These are phyloP conservation scores for Drosophila tanythrix DNA, from an alignment of 2,888 invertebrate species.

Conservation along the genomic window DNA sequence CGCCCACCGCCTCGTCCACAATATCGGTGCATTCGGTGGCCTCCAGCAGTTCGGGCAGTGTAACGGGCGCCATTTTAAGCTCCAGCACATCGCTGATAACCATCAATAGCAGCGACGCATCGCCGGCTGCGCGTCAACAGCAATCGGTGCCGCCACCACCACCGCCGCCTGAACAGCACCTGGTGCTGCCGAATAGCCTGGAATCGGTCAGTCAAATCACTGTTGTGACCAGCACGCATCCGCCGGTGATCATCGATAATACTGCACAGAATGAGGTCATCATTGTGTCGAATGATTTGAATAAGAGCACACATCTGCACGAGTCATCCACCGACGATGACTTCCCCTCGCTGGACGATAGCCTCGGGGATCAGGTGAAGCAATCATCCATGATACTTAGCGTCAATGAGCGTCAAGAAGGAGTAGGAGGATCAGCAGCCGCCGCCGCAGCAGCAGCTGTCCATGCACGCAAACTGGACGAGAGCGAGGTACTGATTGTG, in stretches of 20 bases:
- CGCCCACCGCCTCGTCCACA: conserved; percentile 80
- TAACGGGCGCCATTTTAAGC: conserved; percentile 68
- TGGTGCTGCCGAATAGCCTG: conserved; percentile 90
- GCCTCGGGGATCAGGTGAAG: conserved; percentile 86
- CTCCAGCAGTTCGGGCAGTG: conserved; percentile 60
- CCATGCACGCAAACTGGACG: conserved; percentile 90
- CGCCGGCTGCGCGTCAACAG: conserved; percentile 70
- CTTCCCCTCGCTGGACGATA: conserved; percentile 91
- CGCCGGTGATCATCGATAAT: conserved; percentile 90
- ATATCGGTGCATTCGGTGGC: conserved; percentile 77
- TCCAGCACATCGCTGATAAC: conserved; percentile 84
- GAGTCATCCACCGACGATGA: conserved; percentile 92
- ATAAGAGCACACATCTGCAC: conserved; percentile 87
- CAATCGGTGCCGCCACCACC: conserved; percentile 64
- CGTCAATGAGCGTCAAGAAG: conserved; percentile 65
- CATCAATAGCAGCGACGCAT: conserved; percentile 83
- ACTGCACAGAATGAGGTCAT: conserved; percentile 89
- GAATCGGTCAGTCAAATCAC: conserved; percentile 92
- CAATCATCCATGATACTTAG: conserved; percentile 83
- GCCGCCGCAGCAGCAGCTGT: conserved; percentile 37
- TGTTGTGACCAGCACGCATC: conserved; percentile 92
- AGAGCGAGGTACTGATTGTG: conserved; percentile 93
- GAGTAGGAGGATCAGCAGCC: not conserved
- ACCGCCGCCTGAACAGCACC: conserved; percentile 73
- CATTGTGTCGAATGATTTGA: conserved; percentile 91